These are phyloP conservation scores for Oryctes rhinoceros DNA, from an alignment of 1,140 invertebrate genomes.

Conservation along the genomic window DNA sequence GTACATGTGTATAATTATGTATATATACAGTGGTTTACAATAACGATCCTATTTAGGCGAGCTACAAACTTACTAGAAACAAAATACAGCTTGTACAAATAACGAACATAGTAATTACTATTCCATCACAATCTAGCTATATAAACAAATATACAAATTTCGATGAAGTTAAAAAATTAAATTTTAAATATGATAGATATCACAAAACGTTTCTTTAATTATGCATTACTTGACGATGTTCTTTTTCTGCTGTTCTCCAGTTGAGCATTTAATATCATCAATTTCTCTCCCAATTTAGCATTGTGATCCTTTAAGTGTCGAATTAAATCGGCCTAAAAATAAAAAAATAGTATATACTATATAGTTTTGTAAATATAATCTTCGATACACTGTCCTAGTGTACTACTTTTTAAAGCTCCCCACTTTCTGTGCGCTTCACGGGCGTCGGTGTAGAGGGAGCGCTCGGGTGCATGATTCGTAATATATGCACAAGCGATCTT, in stretches of 20 bases:
- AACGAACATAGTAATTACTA: neutral
- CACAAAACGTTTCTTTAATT: neutral
- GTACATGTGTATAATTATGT: neutral
- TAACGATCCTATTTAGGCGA: neutral
- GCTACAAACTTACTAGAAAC: neutral
- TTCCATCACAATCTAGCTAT: neutral
- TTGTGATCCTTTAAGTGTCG: slow-evolving; percentile 64
- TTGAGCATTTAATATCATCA: slow-evolving; percentile 61
- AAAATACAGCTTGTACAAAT: neutral
- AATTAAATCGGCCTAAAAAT: slow-evolving; percentile 63
- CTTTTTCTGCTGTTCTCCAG: slow-evolving; percentile 49
- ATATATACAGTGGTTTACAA: neutral
- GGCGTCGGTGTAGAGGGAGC: no score
- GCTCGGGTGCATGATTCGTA: no score
- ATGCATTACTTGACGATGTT: slow-evolving; percentile 9
- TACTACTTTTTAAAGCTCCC: no score
- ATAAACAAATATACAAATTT: slow-evolving; percentile 36
- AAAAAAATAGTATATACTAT: slow-evolving; percentile 33
- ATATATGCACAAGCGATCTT: no score
- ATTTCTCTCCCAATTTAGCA: slow-evolving; percentile 61
- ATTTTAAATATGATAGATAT: neutral
- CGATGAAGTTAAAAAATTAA: slow-evolving; percentile 14
- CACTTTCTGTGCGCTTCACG: no score
- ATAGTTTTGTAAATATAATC: no score
- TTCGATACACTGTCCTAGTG: no score